Conservation (phyloP, 2,797 vertebrate species). For the Anas capensis region DNA sequence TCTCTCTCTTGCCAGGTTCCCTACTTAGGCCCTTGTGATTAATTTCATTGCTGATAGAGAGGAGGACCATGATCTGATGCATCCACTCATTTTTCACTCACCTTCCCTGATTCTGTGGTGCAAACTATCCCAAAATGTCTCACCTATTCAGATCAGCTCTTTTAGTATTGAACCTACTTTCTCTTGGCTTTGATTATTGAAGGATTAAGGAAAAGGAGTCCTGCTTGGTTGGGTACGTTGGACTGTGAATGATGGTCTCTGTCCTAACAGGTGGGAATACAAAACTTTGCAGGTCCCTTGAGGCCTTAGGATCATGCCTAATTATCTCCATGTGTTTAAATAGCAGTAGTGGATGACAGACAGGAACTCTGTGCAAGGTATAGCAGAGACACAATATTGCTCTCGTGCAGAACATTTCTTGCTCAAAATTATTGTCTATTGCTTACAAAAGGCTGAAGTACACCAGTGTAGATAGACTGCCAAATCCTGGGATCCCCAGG, state of each 20-base stretch:
- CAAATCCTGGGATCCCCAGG: slow-evolving; percentile 43
- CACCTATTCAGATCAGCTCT: fast-evolving
- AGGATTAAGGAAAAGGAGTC: neutral
- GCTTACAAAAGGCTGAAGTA: neutral
- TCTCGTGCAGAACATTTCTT: neutral
- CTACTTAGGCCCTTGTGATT: neutral
- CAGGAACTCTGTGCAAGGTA: neutral
- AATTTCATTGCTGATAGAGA: neutral
- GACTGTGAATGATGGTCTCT: neutral
- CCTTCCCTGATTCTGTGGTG: neutral
- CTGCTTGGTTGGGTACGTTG: fast-evolving
- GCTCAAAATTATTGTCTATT: neutral
- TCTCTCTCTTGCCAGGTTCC: neutral
- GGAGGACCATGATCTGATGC: neutral
- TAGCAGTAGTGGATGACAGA: neutral
- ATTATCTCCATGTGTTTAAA: slow-evolving; percentile 7
- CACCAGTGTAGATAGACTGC: neutral
- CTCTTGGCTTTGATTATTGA: neutral
- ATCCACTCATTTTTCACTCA: neutral
- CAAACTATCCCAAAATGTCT: neutral
- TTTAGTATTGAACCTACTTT: neutral
- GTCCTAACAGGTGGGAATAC: neutral
- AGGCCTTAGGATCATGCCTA: neutral
- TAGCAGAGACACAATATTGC: neutral
- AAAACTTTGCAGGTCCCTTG: neutral